Evolutionary conservation across 2,797 vertebrate species (phyloP).

Genomic region (Crocidura indochinensis): DNA sequence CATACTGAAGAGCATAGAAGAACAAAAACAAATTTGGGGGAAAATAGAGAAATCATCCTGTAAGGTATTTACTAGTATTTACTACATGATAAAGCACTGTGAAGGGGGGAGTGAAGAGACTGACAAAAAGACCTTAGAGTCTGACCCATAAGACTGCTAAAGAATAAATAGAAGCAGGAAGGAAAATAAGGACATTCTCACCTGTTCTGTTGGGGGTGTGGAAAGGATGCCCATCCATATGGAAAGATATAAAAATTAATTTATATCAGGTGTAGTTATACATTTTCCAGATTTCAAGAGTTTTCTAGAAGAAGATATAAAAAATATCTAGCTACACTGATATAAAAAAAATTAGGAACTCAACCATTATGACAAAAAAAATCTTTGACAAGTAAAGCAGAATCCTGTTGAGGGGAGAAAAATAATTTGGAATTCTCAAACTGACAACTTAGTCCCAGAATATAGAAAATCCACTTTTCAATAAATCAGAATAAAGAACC

Average conservation of each 20-base stretch:
- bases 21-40: neutral
- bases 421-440: slow-evolving; percentile 10
- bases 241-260: slow-evolving; percentile 18
- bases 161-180: neutral
- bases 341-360: neutral
- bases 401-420: neutral
- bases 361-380: slow-evolving; percentile 22
- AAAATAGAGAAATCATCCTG: neutral
- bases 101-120: neutral
- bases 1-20: neutral
- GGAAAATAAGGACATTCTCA: neutral
- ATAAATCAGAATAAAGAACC: too few species aligned
- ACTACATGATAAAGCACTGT: neutral
- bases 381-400: slow-evolving; percentile 10
- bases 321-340: slow-evolving; percentile 16
- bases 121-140: neutral
- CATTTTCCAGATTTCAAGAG: slow-evolving; percentile 14
- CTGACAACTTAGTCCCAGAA: neutral
- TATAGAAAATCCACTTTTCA: neutral
- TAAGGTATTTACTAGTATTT: neutral
- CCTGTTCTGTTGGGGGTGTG: neutral
- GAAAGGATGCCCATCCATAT: neutral
- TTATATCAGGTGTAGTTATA: neutral
- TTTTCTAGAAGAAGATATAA: neutral
- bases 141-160: neutral